Percentiles rank a stretch among this genome's conserved stretches.
These are phyloP conservation scores for Plecotus auritus DNA, from an alignment of 2,113 vertebrate genomes.

Conservation along the genomic window DNA sequence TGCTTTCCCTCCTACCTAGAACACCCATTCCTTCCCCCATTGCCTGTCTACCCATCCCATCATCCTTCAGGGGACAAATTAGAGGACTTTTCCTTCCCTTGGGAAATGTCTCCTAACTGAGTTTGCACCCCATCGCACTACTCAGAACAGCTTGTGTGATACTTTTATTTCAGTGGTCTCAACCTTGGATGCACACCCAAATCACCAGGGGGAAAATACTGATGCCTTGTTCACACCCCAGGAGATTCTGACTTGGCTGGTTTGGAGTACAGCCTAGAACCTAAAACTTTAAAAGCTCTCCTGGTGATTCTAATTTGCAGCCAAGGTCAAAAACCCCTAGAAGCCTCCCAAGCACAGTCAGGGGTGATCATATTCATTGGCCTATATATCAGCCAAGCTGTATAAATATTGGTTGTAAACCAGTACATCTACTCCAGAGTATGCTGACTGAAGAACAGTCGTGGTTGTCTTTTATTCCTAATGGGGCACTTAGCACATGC, in stretches of 20 bases:
- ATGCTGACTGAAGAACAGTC: rapidly evolving
- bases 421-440: neutral
- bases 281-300: neutral
- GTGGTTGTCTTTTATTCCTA: neutral
- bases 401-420: neutral
- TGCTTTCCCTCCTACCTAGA: neutral
- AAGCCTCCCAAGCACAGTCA: neutral
- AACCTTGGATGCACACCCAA: neutral
- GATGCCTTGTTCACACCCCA: neutral
- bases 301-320: neutral
- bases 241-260: neutral
- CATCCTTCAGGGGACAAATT: neutral
- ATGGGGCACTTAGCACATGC: too few species aligned
- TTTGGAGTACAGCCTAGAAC: neutral
- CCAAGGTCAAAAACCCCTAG: neutral
- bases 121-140: neutral
- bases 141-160: neutral
- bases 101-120: neutral
- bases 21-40: neutral
- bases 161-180: neutral
- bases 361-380: neutral
- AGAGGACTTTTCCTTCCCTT: neutral
- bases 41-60: neutral
- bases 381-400: neutral
- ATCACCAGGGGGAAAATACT: neutral